A percentile compares a stretch with the other conserved stretches of the same genome.
These are phyloP conservation scores for Pipistrellus pipistrellus DNA, from an alignment of 2,797 vertebrate genomes.

Conservation along the genomic window DNA sequence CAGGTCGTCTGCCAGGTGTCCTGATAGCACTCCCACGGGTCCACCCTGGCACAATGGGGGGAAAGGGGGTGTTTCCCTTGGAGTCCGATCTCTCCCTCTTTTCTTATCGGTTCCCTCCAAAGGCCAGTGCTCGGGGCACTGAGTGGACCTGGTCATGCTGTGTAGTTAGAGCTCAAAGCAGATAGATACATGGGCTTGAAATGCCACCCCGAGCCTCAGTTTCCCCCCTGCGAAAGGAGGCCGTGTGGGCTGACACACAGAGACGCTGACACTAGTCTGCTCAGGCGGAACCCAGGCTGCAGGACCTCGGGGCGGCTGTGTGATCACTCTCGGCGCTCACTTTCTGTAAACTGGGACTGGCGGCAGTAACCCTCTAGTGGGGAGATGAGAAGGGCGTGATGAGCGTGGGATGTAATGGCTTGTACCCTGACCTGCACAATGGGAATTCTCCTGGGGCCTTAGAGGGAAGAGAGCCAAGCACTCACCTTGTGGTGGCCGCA, in stretches of 20 bases:
- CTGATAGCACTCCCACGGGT: conserved; percentile 99
- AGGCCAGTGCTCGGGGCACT: not conserved
- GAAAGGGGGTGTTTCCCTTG: not conserved
- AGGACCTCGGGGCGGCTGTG: not conserved
- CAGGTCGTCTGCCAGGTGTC: conserved; percentile 99
- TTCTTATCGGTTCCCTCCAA: not conserved
- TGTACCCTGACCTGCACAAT: not conserved
- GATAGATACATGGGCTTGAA: not conserved
- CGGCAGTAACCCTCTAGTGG: not conserved
- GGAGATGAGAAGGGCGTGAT: not conserved
- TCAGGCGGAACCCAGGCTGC: not conserved
- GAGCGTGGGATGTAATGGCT: not conserved
- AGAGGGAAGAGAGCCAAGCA: not conserved
- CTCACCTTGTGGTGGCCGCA: not conserved
- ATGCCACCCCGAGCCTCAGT: not conserved
- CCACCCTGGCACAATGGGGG: conserved; percentile 90
- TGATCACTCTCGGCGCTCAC: not conserved
- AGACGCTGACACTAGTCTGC: not conserved
- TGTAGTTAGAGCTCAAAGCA: not conserved
- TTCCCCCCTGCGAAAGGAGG: not conserved
- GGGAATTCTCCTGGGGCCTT: not conserved
- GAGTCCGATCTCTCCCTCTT: not conserved
- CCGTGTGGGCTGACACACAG: not conserved
- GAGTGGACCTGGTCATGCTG: not conserved
- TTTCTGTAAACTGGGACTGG: not conserved